These are phyloP conservation scores for Elaphurus davidianus DNA, from an alignment of 2,113 vertebrate species.

Conservation along the genomic window DNA sequence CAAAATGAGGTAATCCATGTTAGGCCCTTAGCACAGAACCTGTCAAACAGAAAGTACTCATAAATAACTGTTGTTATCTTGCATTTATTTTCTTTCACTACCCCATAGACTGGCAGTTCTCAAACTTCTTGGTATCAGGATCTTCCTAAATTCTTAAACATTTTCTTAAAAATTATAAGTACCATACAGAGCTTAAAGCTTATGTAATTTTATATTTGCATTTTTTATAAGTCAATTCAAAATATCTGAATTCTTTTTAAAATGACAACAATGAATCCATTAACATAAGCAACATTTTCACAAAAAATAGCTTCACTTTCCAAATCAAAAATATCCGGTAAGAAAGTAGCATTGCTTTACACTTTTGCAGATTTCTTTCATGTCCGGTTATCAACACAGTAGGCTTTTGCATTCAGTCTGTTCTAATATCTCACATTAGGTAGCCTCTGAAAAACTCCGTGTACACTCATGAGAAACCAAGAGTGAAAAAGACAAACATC, in stretches of 20 bases:
- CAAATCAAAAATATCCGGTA: background rate
- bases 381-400: background rate
- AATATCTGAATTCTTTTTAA: background rate
- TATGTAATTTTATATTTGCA: background rate
- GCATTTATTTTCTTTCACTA: background rate
- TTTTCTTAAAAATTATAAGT: background rate
- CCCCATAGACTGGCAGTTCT: background rate
- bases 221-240: background rate
- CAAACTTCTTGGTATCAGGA: background rate
- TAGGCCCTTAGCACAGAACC: background rate
- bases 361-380: background rate
- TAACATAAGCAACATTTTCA: background rate
- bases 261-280: background rate
- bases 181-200: background rate
- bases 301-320: background rate
- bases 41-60: background rate
- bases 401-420: background rate
- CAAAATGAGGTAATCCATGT: background rate
- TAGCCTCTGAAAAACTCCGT: background rate
- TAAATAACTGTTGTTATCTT: background rate
- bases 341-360: background rate
- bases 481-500: background rate
- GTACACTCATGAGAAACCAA: background rate
- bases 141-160: background rate
- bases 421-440: background rate